Evolutionary conservation across 92 coral and sea anemone genomes (phyloP).

Genomic region (Actinostola sp.): DNA sequence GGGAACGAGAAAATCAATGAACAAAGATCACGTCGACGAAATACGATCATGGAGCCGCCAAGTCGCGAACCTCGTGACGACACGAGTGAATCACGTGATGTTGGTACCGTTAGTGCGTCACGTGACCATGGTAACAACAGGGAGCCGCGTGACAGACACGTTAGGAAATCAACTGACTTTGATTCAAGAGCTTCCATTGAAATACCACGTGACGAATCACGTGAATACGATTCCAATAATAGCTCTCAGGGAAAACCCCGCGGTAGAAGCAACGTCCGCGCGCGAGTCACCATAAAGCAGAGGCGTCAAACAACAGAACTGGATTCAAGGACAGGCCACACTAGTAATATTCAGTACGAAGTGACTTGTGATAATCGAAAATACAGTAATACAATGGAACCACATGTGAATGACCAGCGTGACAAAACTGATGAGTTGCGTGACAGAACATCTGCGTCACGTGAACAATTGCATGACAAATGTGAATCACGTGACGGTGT

Average conservation of each 20-base stretch:
- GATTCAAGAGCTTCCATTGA: slow-evolving; percentile 1
- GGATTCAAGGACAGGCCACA: neutral
- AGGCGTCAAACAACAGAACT: slow-evolving; percentile 35
- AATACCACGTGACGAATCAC: slow-evolving; percentile 25
- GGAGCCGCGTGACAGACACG: slow-evolving; percentile 1
- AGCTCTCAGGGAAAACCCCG: neutral
- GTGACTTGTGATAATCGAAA: neutral
- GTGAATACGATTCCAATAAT: slow-evolving; percentile 9
- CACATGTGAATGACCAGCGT: neutral
- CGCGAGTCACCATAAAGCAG: slow-evolving; percentile 9
- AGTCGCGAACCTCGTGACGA: neutral
- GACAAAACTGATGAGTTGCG: neutral
- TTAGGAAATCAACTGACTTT: slow-evolving; percentile 5
- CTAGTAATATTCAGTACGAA: neutral
- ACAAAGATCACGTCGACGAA: slow-evolving; percentile 14
- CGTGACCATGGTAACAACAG: neutral
- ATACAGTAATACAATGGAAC: neutral
- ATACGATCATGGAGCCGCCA: slow-evolving; percentile 25
- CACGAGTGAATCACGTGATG: neutral
- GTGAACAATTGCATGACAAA: no score
- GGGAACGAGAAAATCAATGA: slow-evolving; percentile 2
- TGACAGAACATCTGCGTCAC: slow-evolving; percentile 4
- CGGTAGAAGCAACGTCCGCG: slow-evolving; percentile 6
- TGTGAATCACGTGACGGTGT: neutral
- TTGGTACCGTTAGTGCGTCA: no score